These are phyloP conservation scores for Chelon auratus DNA, from an alignment of 2,797 vertebrate genomes.

Conservation along the genomic window DNA sequence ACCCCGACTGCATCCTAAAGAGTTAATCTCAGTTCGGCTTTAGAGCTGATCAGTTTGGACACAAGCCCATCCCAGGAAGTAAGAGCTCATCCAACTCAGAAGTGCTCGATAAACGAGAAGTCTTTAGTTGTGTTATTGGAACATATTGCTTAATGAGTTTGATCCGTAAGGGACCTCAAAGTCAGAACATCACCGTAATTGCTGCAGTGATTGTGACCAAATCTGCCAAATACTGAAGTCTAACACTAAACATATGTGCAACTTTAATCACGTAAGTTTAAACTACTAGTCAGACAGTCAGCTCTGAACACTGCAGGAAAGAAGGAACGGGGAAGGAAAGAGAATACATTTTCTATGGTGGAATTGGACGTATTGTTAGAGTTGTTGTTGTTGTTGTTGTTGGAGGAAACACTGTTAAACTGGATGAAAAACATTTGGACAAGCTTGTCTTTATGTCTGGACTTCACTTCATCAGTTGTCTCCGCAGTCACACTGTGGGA, in stretches of 20 bases:
- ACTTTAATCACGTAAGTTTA: background rate
- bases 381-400: slow-evolving; percentile 4
- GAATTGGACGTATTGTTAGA: slow-evolving; percentile 7
- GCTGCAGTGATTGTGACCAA: too few relatives aligned
- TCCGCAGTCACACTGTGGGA: slow-evolving; percentile 10
- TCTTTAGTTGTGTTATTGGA: too few relatives aligned
- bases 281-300: background rate
- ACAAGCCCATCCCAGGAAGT: too few relatives aligned
- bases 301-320: background rate
- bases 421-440: slow-evolving; percentile 5
- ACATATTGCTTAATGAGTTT: too few relatives aligned
- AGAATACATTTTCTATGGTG: background rate
- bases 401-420: slow-evolving; percentile 10
- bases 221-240: too few relatives aligned
- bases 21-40: background rate
- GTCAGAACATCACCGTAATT: too few relatives aligned
- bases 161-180: too few relatives aligned
- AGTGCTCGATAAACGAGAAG: too few relatives aligned
- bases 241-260: background rate
- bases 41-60: too few relatives aligned
- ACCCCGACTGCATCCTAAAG: too few relatives aligned
- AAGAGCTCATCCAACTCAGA: too few relatives aligned
- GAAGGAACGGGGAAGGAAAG: slow-evolving; percentile 1
- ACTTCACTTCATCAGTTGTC: background rate
- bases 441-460: slow-evolving; percentile 5